A percentile compares a stretch with the other conserved stretches of the same genome.
These are phyloP conservation scores for Petrocephalus sullivani DNA, from an alignment of 2,797 vertebrate species.

Conservation along the genomic window DNA sequence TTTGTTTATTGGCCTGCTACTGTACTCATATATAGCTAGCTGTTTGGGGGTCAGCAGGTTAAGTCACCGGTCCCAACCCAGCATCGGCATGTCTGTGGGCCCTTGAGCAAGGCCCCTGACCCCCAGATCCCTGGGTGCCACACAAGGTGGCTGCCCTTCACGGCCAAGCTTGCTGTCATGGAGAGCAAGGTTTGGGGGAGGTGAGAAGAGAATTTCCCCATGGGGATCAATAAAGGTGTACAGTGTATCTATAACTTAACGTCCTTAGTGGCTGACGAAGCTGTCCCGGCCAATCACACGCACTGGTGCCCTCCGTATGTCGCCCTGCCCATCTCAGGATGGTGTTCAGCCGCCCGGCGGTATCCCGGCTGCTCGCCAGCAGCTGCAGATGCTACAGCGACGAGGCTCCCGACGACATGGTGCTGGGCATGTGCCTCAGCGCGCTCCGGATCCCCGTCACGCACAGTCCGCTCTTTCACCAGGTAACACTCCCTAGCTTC, in stretches of 20 bases:
- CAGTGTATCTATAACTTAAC: neutral
- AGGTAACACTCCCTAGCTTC: conserved; percentile 57
- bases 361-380: conserved; percentile 74
- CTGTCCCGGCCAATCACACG: neutral
- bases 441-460: conserved; percentile 80
- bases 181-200: too few relatives aligned
- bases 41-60: too few relatives aligned
- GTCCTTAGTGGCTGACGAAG: neutral
- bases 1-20: neutral
- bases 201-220: too few relatives aligned
- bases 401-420: conserved; percentile 95
- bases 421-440: conserved; percentile 94
- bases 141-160: too few relatives aligned
- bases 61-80: too few relatives aligned
- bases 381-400: conserved; percentile 89
- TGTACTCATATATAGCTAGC: neutral
- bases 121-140: too few relatives aligned
- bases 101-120: too few relatives aligned
- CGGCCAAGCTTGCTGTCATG: too few relatives aligned
- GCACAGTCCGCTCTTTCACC: conserved; percentile 91
- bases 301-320: neutral
- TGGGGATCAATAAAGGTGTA: too few relatives aligned
- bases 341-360: conserved; percentile 85
- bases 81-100: too few relatives aligned
- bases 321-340: conserved; percentile 61